Conservation (phyloP, 2,113 vertebrate species). For the Brienomyrus brachyistius region DNA sequence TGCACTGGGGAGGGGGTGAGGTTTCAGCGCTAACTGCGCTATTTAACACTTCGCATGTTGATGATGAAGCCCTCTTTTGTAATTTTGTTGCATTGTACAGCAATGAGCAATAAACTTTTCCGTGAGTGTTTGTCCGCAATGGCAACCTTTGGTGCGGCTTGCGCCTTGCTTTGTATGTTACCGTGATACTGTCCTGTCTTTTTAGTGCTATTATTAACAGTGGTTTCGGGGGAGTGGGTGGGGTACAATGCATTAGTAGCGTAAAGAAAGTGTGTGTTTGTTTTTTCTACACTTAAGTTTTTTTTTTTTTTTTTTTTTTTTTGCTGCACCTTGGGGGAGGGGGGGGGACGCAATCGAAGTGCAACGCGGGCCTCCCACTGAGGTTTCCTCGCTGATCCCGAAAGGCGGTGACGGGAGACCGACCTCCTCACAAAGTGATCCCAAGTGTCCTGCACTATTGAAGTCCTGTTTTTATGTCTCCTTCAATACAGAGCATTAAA, state of each 20-base stretch:
- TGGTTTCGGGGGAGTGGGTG: neutral
- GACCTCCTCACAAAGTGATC: neutral
- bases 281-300: neutral
- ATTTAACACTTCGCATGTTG: neutral
- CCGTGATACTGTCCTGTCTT: neutral
- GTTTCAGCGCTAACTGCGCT: neutral
- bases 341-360: neutral
- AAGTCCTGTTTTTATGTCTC: neutral
- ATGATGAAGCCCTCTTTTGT: neutral
- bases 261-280: neutral
- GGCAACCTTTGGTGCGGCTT: neutral
- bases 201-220: neutral
- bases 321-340: neutral
- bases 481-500: neutral
- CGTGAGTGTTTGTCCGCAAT: neutral
- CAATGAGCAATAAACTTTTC: neutral
- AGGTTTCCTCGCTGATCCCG: neutral
- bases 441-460: neutral
- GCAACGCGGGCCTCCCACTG: neutral
- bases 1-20: neutral
- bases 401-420: neutral
- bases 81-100: neutral
- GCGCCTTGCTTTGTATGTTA: neutral
- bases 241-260: neutral
- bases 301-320: neutral